These are phyloP conservation scores for Diprion similis DNA, from an alignment of 1,140 invertebrate species.

Conservation along the genomic window DNA sequence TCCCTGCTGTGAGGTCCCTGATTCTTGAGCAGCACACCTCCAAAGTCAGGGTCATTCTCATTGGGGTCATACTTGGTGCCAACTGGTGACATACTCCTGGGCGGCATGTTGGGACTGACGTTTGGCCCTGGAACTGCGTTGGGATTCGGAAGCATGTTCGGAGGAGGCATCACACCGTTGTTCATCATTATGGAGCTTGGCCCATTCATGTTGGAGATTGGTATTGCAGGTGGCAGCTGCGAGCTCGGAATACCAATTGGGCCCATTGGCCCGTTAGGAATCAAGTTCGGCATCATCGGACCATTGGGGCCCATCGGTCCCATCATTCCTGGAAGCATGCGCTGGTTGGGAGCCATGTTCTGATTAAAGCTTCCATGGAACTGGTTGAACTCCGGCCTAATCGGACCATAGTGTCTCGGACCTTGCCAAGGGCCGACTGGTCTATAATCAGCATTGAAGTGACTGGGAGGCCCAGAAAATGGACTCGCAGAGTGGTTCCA, in stretches of 20 bases:
- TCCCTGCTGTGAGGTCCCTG: conserved; percentile 44
- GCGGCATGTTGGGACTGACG: conserved; percentile 6
- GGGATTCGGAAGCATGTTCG: conserved; percentile 31
- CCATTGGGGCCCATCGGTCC: conserved; percentile 52
- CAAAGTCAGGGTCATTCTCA: conserved; percentile 34
- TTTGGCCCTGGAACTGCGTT: conserved; percentile 28
- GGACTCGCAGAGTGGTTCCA: conserved; percentile 49
- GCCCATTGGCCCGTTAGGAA: conserved; percentile 44
- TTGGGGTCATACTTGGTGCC: conserved; percentile 35
- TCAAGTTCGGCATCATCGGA: conserved; percentile 47
- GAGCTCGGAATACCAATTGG: conserved; percentile 40
- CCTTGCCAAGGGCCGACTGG: conserved; percentile 56
- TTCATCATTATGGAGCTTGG: conserved; percentile 40
- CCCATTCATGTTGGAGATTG: conserved; percentile 35
- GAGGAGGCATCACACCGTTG: conserved; percentile 40
- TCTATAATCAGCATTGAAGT: conserved; percentile 50
- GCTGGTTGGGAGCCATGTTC: conserved; percentile 42
- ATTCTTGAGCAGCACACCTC: conserved; percentile 15
- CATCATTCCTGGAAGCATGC: conserved; percentile 49
- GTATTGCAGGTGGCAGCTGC: conserved; percentile 23
- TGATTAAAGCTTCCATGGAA: conserved; percentile 55
- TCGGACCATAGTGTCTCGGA: conserved; percentile 51
- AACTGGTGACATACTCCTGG: conserved; percentile 34
- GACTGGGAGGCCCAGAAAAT: conserved; percentile 39
- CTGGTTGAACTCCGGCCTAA: conserved; percentile 52